Evolutionary conservation across 2,797 vertebrate species (phyloP).

Genomic region (Myotis findleyi): DNA sequence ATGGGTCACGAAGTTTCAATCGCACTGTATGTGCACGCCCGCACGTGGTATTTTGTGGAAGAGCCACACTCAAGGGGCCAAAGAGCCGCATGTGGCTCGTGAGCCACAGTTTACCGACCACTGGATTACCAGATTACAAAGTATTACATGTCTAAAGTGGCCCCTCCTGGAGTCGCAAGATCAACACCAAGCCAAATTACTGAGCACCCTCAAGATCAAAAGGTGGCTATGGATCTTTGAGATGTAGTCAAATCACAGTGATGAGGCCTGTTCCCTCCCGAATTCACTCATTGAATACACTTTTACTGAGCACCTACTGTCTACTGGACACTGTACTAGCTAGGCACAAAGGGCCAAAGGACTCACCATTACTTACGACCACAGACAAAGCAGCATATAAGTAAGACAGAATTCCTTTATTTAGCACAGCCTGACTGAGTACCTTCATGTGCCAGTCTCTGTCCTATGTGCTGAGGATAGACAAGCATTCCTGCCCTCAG

Average conservation of each 20-base stretch:
- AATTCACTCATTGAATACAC: background rate
- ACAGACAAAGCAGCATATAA: background rate
- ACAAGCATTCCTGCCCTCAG: background rate
- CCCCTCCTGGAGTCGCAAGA: background rate
- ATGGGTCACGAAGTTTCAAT: no score
- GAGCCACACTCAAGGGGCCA: no score
- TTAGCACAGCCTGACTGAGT: background rate
- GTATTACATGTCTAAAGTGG: background rate
- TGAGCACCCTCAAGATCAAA: background rate
- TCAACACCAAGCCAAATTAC: background rate
- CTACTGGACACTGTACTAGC: background rate
- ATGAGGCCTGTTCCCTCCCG: background rate
- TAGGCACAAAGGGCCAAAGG: background rate
- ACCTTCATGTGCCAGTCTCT: background rate
- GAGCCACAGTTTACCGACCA: no score
- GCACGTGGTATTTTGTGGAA: no score
- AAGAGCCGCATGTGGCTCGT: no score
- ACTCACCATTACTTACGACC: background rate
- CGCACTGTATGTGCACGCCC: no score
- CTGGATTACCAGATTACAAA: background rate
- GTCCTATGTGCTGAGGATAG: background rate
- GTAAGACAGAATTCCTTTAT: background rate
- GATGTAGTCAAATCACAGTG: background rate
- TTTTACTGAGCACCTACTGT: background rate
- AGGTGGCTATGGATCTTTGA: background rate